Percentiles rank a stretch among this genome's conserved stretches.
Conservation (phyloP, 2,113 vertebrate species). For the Gallinago paraguaiae region DNA sequence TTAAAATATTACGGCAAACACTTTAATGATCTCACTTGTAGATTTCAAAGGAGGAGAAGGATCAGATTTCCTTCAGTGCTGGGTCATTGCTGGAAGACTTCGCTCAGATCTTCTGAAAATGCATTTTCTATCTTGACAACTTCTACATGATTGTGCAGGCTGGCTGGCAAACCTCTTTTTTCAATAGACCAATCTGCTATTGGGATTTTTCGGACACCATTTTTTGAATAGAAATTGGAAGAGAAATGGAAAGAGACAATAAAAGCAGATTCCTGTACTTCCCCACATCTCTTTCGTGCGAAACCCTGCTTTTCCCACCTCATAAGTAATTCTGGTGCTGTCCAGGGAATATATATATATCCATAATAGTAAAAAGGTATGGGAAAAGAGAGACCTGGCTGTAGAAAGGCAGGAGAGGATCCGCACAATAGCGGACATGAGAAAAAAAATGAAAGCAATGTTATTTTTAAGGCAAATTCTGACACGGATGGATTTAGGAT, state of each 20-base stretch:
- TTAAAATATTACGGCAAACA: background rate
- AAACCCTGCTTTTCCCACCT: background rate
- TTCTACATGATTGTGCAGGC: background rate
- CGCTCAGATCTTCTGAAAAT: background rate
- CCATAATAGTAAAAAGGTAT: background rate
- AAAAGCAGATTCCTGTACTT: background rate
- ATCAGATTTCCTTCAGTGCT: background rate
- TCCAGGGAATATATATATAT: background rate
- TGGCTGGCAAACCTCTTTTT: background rate
- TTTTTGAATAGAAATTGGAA: background rate
- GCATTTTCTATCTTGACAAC: background rate
- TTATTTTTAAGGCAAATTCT: background rate
- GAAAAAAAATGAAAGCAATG: background rate
- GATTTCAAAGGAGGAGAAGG: conserved; percentile 33
- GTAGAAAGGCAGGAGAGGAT: background rate
- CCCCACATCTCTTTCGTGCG: background rate
- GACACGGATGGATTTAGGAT: background rate
- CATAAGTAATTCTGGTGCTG: background rate
- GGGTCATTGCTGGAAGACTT: background rate
- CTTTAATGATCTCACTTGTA: background rate
- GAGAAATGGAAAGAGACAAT: background rate
- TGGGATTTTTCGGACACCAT: background rate
- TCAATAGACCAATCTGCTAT: background rate
- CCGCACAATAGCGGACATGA: background rate
- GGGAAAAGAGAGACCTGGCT: background rate